These are phyloP conservation scores for Aleiodes testaceus DNA, from an alignment of 2,888 invertebrate species.

Conservation along the genomic window DNA sequence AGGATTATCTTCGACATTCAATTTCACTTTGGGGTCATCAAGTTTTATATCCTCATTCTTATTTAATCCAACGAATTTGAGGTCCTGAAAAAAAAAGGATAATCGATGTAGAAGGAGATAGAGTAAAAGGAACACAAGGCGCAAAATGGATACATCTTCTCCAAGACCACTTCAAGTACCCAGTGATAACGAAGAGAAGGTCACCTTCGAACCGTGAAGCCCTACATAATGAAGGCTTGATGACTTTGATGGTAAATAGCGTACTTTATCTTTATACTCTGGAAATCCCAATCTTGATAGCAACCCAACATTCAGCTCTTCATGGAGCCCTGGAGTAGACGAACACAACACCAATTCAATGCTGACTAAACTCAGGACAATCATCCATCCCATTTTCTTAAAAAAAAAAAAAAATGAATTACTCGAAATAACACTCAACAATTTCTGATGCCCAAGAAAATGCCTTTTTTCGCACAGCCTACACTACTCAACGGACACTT, in stretches of 20 bases:
- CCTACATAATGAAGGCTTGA: no score
- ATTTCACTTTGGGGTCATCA: neutral
- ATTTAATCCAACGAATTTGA: neutral
- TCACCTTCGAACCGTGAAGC: slow-evolving; percentile 11
- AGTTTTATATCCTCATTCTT: neutral
- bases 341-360: neutral
- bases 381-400: slow-evolving; percentile 23
- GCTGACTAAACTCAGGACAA: slow-evolving; percentile 1
- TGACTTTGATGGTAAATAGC: no score
- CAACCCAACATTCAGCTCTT: neutral
- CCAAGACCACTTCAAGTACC: neutral
- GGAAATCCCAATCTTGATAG: neutral
- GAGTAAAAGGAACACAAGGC: neutral
- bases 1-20: neutral
- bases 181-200: slow-evolving; percentile 4
- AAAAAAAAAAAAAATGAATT: neutral
- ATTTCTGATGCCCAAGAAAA: neutral
- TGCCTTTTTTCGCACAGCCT: slow-evolving; percentile 24
- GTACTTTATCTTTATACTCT: neutral
- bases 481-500: slow-evolving; percentile 64
- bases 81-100: neutral
- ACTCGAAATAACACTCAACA: neutral
- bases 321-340: neutral
- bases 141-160: neutral
- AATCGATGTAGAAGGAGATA: neutral